phyloP scores from a whole-genome alignment of 2,888 invertebrate genomes.

The Tetanocera ferruginea region DNA sequence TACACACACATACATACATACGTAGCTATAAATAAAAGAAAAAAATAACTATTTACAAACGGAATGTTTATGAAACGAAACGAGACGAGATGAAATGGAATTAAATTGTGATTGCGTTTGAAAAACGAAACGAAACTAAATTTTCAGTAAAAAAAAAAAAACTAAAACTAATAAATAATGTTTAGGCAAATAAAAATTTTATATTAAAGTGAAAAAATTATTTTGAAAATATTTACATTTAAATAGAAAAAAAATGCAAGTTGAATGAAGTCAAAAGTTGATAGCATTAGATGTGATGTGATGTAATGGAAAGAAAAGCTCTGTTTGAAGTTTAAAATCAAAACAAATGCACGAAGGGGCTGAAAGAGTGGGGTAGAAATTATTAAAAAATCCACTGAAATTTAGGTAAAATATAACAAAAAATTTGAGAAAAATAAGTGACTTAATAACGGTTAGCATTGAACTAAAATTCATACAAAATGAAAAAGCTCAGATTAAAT shows the following conservation, averaged over 20 bases:
- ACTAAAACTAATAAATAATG: slow-evolving; percentile 12
- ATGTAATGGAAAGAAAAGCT: too few relatives aligned
- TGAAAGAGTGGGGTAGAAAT: too few relatives aligned
- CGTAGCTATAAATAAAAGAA: slow-evolving; percentile 8
- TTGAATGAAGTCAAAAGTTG: neutral
- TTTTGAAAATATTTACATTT: slow-evolving; percentile 12
- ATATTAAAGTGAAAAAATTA: neutral
- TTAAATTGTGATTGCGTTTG: slow-evolving; percentile 40
- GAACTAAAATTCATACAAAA: too few relatives aligned
- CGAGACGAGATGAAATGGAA: slow-evolving; percentile 11
- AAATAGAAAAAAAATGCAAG: neutral
- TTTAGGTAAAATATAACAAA: too few relatives aligned
- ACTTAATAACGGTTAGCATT: too few relatives aligned
- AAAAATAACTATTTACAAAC: slow-evolving; percentile 20
- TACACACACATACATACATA: slow-evolving; percentile 20
- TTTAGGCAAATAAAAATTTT: too few relatives aligned
- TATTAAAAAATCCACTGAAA: too few relatives aligned
- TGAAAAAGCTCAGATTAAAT: too few relatives aligned
- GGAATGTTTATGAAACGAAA: slow-evolving; percentile 19
- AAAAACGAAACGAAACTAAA: slow-evolving; percentile 40
- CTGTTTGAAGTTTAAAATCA: too few relatives aligned
- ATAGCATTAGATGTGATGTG: neutral
- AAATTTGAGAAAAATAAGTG: too few relatives aligned
- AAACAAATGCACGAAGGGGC: too few relatives aligned
- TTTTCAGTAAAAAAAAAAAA: slow-evolving; percentile 37